Base-by-base conservation (phyloP, 2,888 invertebrate genomes). In the Micoletzkya japonica region DNA sequence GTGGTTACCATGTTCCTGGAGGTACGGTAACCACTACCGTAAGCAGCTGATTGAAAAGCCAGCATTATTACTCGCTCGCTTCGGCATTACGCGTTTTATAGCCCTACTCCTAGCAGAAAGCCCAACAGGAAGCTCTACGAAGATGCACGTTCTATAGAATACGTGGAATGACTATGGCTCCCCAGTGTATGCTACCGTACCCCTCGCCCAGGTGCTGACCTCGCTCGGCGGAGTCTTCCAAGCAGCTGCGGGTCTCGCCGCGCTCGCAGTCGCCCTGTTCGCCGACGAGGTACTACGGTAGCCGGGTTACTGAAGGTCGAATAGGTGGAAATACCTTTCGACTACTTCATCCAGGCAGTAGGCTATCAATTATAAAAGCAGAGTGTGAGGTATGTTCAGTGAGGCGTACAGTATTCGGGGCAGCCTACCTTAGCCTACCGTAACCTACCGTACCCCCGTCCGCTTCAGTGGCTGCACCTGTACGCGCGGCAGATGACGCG, bases 391-490 rank as follows among this genome's bases (percentile, higher is more conserved):
- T n/a, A n/a, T n/a, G n/a, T n/a, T n/a, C n/a, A n/a, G n/a, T n/a
- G n/a, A n/a, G n/a, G n/a, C n/a, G n/a, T n/a, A n/a, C n/a, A n/a
- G n/a, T n/a, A n/a, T n/a, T n/a, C n/a, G n/a, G n/a, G n/a, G n/a
- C n/a, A n/a, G n/a, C n/a, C n/a, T n/a, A n/a, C n/a, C n/a, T n/a
- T n/a, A n/a, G n/a, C n/a, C n/a, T n/a, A n/a, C n/a, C n/a, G n/a
- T n/a, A n/a, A n/a, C n/a, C n/a, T n/a, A n/a, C n/a, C n/a, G n/a
- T n/a, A n/a, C n/a, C n/a, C n/a, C 44, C 60, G 20, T 6, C 44
- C n/a, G 20, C 73, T 73, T 63, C 63, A 81, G 80, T 82, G 82
- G 82, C 72, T 73, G 44, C 52, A 56, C 2, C 32, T 78, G 6
- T 74, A 78, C 63, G 74, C 74, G 7, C 69, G 70, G 44, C 75